Conservation (phyloP, 2,797 vertebrate species). For the Chiloscyllium punctatum region DNA sequence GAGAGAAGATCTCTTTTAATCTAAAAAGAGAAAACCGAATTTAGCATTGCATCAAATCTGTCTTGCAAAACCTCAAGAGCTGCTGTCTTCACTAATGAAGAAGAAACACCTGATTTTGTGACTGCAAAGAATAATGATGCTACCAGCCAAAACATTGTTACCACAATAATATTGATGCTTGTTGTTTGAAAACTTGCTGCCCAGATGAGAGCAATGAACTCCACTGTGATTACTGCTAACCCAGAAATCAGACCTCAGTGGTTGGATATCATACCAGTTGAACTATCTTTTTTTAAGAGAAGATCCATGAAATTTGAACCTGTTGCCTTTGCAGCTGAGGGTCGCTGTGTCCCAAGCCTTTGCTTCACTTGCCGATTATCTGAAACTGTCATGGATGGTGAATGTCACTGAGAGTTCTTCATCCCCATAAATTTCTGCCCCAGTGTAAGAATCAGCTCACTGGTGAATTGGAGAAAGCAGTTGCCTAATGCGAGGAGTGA, state of each 20-base stretch:
- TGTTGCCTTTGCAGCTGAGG: background rate
- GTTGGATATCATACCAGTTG: background rate
- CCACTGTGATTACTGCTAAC: background rate
- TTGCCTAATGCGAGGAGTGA: background rate
- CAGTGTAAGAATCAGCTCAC: background rate
- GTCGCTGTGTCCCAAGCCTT: background rate
- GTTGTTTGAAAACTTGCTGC: background rate
- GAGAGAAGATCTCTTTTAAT: background rate
- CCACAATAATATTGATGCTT: background rate
- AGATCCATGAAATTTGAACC: background rate
- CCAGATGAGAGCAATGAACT: background rate
- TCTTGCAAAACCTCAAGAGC: background rate
- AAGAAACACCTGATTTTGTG: background rate
- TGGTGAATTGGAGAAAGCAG: background rate
- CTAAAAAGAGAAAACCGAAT: background rate
- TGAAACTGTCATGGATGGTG: background rate
- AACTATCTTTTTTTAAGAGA: background rate
- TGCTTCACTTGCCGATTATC: background rate
- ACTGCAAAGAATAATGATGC: background rate
- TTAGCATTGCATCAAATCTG: background rate
- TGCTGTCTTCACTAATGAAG: background rate
- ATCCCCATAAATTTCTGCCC: background rate
- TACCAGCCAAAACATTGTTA: background rate
- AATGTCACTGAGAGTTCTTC: background rate
- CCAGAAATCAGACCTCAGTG: background rate